Base-by-base conservation (phyloP, 2,888 invertebrate genomes). In the Microchrysa polita region DNA sequence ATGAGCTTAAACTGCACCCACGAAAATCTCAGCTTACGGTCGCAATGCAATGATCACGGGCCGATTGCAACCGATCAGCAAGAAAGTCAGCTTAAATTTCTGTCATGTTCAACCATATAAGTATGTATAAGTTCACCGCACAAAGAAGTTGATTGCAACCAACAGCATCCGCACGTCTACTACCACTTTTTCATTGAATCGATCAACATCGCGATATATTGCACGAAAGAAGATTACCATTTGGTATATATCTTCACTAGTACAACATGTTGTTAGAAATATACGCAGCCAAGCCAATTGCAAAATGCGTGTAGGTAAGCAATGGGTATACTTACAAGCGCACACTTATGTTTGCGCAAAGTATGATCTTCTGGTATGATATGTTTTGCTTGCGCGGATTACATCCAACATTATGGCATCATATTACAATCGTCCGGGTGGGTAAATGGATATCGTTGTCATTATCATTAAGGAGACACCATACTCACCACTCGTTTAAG, bases 401-500 rank as follows among this genome's bases (percentile, higher is more conserved):
- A 65, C 65, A 65, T 23, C 42, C 65, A 65, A 65, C 65, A 48
- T 65, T 22, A 65, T 34, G 27, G 60, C 23, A 40, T 61, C 65
- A 20, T 65, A 20, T 65, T 48, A 65, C 44, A 65, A 65, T 65
- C 65, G 55, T 69, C n/a, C n/a, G 34, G 69, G 40, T 42, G 69
- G 55, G 69, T 69, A 69, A 69, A 69, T 69, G 69, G 40, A 69
- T 69, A 69, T 69, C 57, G 53, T 55, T 57, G 69, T 69, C 69
- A 69, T 69, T 69, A 69, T 69, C 69, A 69, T 69, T 69, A 69
- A 69, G 69, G 27, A 67, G 2, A 27, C 52, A n/a, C n/a, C n/a
- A 40, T 40, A 69, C 69, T 69, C 69, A n/a, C n/a, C n/a, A n/a
- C n/a, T n/a, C n/a, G n/a, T 69, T 69, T 69, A 69, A 69, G 69